phyloP scores from a whole-genome alignment of 2,797 vertebrate genomes.

The Parauchenoglanis punctatus region DNA sequence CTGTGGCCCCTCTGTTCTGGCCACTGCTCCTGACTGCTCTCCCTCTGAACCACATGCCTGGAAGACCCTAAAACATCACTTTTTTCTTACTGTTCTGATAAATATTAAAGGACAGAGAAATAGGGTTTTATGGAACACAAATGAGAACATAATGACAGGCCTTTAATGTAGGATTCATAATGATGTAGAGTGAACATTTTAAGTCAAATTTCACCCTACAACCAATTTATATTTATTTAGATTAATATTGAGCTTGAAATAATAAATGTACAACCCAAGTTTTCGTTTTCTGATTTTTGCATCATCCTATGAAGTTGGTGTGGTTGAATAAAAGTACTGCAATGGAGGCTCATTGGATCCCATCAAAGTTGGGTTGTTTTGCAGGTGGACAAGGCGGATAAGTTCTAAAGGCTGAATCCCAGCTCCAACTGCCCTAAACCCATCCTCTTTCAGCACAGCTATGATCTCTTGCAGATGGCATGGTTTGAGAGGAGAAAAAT shows the following conservation, averaged over 20 bases:
- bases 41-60: slow-evolving; percentile 51
- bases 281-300: background rate
- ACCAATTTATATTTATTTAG: background rate
- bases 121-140: background rate
- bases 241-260: background rate
- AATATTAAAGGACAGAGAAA: background rate
- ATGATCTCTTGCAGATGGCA: slow-evolving; percentile 59
- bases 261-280: background rate
- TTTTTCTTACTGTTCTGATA: slow-evolving; percentile 10
- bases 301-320: background rate
- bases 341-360: background rate
- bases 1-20: slow-evolving; percentile 34
- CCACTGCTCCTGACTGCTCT: slow-evolving; percentile 41
- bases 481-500: slow-evolving; percentile 37
- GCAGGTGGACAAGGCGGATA: slow-evolving; percentile 26
- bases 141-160: background rate
- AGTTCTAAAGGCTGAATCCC: slow-evolving; percentile 16
- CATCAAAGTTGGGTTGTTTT: slow-evolving; percentile 16
- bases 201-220: background rate
- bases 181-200: background rate
- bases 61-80: slow-evolving; percentile 38
- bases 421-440: slow-evolving; percentile 40
- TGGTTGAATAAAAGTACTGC: background rate
- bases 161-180: slow-evolving; percentile 15
- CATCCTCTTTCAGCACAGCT: slow-evolving; percentile 38